phyloP scores from a whole-genome alignment of 2,113 vertebrate species.

The Platichthys flesus region DNA sequence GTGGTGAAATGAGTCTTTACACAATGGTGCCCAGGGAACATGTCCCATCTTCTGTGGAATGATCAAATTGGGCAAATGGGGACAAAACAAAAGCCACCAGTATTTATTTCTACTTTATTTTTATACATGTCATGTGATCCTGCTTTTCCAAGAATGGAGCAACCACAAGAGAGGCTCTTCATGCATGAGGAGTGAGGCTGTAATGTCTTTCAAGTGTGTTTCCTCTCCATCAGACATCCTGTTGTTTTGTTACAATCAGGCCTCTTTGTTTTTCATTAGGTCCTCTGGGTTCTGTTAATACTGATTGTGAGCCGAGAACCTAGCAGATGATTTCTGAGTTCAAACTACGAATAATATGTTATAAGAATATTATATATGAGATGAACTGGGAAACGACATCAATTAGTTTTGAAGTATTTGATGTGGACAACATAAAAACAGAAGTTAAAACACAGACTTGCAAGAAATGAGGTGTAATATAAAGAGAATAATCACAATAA shows the following conservation, averaged over 20 bases:
- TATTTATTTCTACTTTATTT: slow-evolving; percentile 12
- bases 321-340: slow-evolving; percentile 1
- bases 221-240: slow-evolving; percentile 31
- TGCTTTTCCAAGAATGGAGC: slow-evolving; percentile 3
- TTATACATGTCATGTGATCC: neutral
- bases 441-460: too few relatives aligned
- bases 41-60: neutral
- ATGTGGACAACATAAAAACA: too few relatives aligned
- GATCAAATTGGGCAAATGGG: neutral
- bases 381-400: too few relatives aligned
- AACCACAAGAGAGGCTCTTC: slow-evolving; percentile 4
- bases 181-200: slow-evolving; percentile 12
- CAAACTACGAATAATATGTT: too few relatives aligned
- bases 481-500: neutral
- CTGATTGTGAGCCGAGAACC: neutral
- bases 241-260: slow-evolving; percentile 20
- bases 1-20: neutral
- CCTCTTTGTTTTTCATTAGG: slow-evolving; percentile 28
- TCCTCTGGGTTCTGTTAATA: neutral
- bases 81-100: neutral
- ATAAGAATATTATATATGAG: too few relatives aligned
- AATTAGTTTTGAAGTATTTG: too few relatives aligned
- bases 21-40: neutral
- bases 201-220: slow-evolving; percentile 1
- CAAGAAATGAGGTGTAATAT: neutral